Evolutionary conservation across 2,113 vertebrate genomes (phyloP).

Genomic region (Urocitellus parryii): DNA sequence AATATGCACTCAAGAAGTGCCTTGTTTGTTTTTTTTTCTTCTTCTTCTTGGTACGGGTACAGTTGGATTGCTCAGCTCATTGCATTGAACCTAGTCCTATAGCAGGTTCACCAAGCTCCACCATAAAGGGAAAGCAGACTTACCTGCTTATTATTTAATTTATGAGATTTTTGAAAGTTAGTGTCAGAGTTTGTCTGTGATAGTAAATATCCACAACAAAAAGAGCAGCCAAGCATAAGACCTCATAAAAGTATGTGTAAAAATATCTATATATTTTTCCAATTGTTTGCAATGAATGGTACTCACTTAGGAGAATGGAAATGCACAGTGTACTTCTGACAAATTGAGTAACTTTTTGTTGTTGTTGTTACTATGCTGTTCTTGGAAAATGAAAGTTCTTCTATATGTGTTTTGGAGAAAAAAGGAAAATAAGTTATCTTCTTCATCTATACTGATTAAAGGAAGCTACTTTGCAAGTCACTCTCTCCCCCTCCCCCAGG

Average conservation of each 20-base stretch:
- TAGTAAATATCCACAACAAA: not conserved
- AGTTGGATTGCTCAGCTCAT: not conserved
- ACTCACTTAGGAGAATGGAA: not conserved
- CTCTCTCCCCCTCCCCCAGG: not conserved
- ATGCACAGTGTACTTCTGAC: not conserved
- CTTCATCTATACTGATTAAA: not conserved
- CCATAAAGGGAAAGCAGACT: not conserved
- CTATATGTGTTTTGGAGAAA: not conserved
- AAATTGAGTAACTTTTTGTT: not conserved
- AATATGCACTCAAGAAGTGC: not conserved
- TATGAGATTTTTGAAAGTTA: not conserved
- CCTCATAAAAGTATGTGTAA: no score
- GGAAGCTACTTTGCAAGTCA: not conserved
- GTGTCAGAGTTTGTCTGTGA: not conserved
- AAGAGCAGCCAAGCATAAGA: not conserved
- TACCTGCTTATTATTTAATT: not conserved
- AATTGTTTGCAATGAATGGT: not conserved
- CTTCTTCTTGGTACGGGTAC: not conserved
- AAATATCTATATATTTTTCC: not conserved
- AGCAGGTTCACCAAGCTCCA: not conserved
- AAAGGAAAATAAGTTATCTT: not conserved
- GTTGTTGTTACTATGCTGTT: not conserved
- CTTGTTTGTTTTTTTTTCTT: not conserved
- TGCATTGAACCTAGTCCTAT: not conserved
- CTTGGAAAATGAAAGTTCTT: not conserved